Evolutionary conservation across 2,113 vertebrate genomes (phyloP), one percentile per base, ranked within the genome.

Genomic region (Petromus typicus): DNA sequence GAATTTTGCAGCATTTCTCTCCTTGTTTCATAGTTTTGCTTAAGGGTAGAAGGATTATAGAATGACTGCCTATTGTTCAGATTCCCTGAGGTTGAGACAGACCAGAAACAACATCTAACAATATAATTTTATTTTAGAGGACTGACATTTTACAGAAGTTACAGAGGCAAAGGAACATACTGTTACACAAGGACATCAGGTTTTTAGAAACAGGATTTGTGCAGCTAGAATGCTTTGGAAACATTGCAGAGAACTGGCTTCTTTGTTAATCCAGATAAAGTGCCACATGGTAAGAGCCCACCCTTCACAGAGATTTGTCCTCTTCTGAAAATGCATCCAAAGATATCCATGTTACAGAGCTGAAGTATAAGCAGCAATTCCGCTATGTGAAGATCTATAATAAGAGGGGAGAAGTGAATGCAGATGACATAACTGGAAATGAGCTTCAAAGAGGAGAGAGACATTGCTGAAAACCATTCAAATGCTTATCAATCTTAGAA

Each of bases 1-100:
- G 95, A 82, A 92, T 78, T 64, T 76, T 61, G 92, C 37, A 79
- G 20, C 37, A 30, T 95, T 92, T 81, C 17, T n/a, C 40, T 32
- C 94, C 40, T 85, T 71, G 73, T 64, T 93, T 57, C 23, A 51
- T 64, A 20, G 32, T 64, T 48, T 69, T 92, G 63, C 48, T 63
- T 80, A 69, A 61, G 59, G n/a, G 9, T 54, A 22, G 67, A 80
- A 56, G 17, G 14, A 13, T 57, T 76, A 3, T 23, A n/a, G 32
- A 90, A 89, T 73, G 45, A 78, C 20, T 43, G 34, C 11, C 80
- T 61, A 5, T 20, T 63, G 75, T 93, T 93, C 61, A 79, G 57
- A 82, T 17, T 73, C n/a, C 7, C 57, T 80, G 17, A 20, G 7
- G 7, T 63, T 76, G 43, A 91, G 37, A 59, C 1, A 23, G 23